These are phyloP conservation scores for Holacanthella duospinosa DNA, from an alignment of 2,888 invertebrate species.

Conservation along the genomic window DNA sequence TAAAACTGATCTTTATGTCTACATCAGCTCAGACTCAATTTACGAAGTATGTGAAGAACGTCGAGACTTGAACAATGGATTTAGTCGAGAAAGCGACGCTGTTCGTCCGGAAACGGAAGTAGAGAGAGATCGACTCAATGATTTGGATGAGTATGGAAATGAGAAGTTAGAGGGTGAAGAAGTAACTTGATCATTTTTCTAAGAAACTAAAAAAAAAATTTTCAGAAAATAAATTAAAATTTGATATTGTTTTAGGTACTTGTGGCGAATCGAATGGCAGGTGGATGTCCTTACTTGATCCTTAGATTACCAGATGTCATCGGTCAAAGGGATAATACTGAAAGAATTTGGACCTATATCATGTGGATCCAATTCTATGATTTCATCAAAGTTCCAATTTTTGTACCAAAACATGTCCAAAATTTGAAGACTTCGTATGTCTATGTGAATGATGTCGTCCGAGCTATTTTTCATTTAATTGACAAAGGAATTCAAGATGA, in stretches of 20 bases:
- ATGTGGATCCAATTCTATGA: slow-evolving; percentile 42
- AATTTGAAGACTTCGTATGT: slow-evolving; percentile 42
- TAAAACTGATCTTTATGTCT: slow-evolving; percentile 42
- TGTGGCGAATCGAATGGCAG: slow-evolving; percentile 9
- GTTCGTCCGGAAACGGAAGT: slow-evolving; percentile 39
- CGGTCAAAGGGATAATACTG: slow-evolving; percentile 44
- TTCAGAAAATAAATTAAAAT: neutral
- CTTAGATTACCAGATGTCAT: slow-evolving; percentile 45
- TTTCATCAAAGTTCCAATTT: slow-evolving; percentile 38
- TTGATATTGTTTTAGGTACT: slow-evolving; percentile 4
- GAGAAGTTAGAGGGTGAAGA: slow-evolving; percentile 43
- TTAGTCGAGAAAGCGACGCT: slow-evolving; percentile 41
- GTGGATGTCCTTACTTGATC: slow-evolving; percentile 6
- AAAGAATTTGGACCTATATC: slow-evolving; percentile 45
- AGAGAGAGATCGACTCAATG: neutral
- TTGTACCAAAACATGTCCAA: slow-evolving; percentile 39
- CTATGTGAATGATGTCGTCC: slow-evolving; percentile 43
- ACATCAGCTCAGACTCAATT: slow-evolving; percentile 45
- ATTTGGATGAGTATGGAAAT: slow-evolving; percentile 1
- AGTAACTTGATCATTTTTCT: no score
- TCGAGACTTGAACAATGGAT: slow-evolving; percentile 14
- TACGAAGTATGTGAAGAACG: slow-evolving; percentile 43
- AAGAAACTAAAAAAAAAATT: slow-evolving; percentile 32
- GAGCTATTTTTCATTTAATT: slow-evolving; percentile 38
- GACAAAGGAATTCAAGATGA: slow-evolving; percentile 38